Conservation (phyloP, 2,888 invertebrate species). For the Frankliniella fusca region DNA sequence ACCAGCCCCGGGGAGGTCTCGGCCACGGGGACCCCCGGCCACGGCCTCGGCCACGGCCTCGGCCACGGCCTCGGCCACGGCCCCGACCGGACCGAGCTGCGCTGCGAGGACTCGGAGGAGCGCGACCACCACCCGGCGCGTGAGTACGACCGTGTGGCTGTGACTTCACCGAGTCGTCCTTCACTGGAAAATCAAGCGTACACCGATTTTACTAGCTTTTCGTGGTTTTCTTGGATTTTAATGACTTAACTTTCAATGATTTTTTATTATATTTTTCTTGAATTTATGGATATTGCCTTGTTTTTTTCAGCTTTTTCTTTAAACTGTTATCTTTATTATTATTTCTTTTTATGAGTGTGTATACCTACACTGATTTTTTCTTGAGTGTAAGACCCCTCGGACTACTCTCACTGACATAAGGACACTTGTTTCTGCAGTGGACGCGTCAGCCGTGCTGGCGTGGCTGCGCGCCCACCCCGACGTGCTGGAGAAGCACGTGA, state of each 20-base stretch:
- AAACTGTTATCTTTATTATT: slow-evolving; percentile 8
- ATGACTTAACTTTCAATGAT: too few species aligned
- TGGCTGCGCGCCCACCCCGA: slow-evolving; percentile 60
- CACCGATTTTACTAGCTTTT: slow-evolving; percentile 40
- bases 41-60: background rate
- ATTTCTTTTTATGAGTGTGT: too few species aligned
- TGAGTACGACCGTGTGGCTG: background rate
- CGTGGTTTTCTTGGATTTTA: too few species aligned
- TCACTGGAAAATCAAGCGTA: too few species aligned
- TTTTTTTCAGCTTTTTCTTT: slow-evolving; percentile 7
- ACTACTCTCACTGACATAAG: too few species aligned
- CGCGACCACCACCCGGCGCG: background rate
- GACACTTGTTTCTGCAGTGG: slow-evolving; percentile 36
- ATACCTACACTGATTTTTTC: too few species aligned
- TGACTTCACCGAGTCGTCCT: too few species aligned
- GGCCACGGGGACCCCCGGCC: background rate
- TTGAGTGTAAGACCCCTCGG: too few species aligned
- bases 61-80: background rate
- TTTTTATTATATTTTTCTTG: too few species aligned
- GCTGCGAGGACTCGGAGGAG: background rate
- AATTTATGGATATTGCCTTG: too few species aligned
- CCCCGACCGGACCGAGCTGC: background rate
- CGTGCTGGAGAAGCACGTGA: slow-evolving; percentile 61
- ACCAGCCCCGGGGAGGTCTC: background rate
- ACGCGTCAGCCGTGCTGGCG: slow-evolving; percentile 49